These are phyloP conservation scores for Nothura maculosa DNA, from an alignment of 2,797 vertebrate species.

Conservation along the genomic window DNA sequence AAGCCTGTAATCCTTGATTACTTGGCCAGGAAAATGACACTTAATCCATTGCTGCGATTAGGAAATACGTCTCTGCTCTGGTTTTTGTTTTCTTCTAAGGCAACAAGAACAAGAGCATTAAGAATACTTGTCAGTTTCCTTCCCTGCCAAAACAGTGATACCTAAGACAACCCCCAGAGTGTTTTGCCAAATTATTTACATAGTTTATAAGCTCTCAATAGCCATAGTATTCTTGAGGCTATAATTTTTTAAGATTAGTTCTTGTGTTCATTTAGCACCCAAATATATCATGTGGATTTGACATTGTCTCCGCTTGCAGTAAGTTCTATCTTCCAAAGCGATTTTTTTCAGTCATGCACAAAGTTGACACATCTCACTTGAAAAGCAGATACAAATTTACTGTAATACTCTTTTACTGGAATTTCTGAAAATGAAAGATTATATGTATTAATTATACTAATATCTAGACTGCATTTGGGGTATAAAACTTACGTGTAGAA, in stretches of 20 bases:
- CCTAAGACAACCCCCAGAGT: not conserved
- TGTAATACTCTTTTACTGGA: not conserved
- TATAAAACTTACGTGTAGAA: not conserved
- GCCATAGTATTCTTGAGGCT: not conserved
- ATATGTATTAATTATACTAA: not conserved
- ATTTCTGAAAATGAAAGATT: not conserved
- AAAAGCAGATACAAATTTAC: not conserved
- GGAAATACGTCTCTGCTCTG: not conserved
- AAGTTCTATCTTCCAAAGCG: not conserved
- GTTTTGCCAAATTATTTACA: not conserved
- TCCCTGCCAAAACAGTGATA: not conserved
- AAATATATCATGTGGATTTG: not conserved
- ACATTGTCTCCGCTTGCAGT: not conserved
- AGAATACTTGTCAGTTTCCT: not conserved
- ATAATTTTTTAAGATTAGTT: not conserved
- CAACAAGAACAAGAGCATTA: not conserved
- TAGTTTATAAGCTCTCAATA: not conserved
- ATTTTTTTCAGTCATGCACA: accelerated
- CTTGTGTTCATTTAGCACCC: not conserved
- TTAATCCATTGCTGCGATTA: conserved; percentile 12
- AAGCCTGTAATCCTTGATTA: conserved; percentile 28
- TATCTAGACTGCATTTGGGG: not conserved
- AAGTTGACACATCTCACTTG: not conserved
- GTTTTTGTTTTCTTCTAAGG: conserved; percentile 20
- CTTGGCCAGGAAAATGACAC: not conserved